Evolutionary conservation across 2,113 vertebrate genomes (phyloP), one percentile per base, ranked within the genome.

Genomic region (Apeltes quadracus): DNA sequence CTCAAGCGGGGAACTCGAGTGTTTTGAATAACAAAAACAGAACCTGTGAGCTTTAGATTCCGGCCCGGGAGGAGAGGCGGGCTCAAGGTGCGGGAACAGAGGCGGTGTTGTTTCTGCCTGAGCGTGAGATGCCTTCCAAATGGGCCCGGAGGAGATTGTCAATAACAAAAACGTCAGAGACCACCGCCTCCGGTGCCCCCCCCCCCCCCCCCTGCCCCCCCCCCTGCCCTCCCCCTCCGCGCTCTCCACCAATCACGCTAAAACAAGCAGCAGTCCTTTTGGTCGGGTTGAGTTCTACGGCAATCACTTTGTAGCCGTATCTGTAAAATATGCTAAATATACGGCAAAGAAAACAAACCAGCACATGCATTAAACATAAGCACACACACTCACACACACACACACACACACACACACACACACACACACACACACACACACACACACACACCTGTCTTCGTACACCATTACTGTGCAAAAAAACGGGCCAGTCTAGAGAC

Each of bases 391-490:
- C n/a, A n/a, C n/a, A 6, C 66, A 43, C 68, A 72, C 51, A 55
- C 55, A 64, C n/a, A 43, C 12, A 43, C 58, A 23, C 34, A 41
- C 41, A 83, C 75, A 82, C 82, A 75, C 44, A 48, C 54, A 41
- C 64, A 43, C 46, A 66, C 18, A 51, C 61, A 78, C 54, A 57
- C 58, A 72, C 41, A 48, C 12, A 55, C 54, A 29, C 46, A 64
- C 18, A 72, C 25, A 81, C 11, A 46, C 79, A 82, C 90, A 91
- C 87, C 89, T 89, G 88, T 81, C 78, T 75, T 73, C 53, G 46
- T 61, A 70, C 66, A 84, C 75, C 74, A 88, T 82, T 82, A 75
- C 76, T 74, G 81, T 79, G 76, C 78, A 84, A 87, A 87, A 84
- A 85, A 90, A n/a, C n/a, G n/a, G n/a, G n/a, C n/a, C n/a, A n/a